phyloP scores from a whole-genome alignment of 2,797 vertebrate genomes.

The Hozukius guyotensis region DNA sequence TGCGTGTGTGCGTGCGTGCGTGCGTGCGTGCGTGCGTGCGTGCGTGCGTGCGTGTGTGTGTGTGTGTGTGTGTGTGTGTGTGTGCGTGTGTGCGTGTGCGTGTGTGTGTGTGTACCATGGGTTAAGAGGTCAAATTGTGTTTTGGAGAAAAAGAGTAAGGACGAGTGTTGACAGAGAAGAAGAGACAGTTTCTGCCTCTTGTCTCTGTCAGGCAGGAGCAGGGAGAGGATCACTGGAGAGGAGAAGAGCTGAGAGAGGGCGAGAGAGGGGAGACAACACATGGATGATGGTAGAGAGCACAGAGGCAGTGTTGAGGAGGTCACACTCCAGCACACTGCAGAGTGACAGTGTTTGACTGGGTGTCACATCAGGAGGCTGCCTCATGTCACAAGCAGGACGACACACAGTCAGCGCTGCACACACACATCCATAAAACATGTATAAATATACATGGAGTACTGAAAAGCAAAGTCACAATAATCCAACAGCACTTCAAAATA shows the following conservation, averaged over 20 bases:
- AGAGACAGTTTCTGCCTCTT: neutral
- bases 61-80: neutral
- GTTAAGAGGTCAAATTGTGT: neutral
- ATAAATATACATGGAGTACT: neutral
- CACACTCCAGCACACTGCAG: constrained; percentile 45
- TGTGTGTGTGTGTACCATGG: neutral
- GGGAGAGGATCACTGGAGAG: constrained; percentile 33
- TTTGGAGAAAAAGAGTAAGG: neutral
- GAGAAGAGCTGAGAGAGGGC: constrained; percentile 18
- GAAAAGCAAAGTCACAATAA: neutral
- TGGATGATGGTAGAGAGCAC: constrained; percentile 32
- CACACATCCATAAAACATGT: neutral
- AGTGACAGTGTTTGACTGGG: constrained; percentile 51
- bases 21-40: neutral
- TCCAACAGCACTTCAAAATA: neutral
- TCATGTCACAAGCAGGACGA: constrained; percentile 38
- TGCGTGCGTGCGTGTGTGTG: neutral
- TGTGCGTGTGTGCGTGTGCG: neutral
- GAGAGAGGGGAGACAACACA: constrained; percentile 14
- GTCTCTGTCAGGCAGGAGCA: constrained; percentile 24
- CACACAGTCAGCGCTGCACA: neutral
- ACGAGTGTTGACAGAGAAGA: neutral
- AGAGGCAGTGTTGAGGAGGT: constrained; percentile 22
- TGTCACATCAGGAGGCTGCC: constrained; percentile 32
- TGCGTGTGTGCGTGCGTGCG: neutral